phyloP scores from a whole-genome alignment of 2,113 vertebrate species.

The Tragelaphus strepsiceros region DNA sequence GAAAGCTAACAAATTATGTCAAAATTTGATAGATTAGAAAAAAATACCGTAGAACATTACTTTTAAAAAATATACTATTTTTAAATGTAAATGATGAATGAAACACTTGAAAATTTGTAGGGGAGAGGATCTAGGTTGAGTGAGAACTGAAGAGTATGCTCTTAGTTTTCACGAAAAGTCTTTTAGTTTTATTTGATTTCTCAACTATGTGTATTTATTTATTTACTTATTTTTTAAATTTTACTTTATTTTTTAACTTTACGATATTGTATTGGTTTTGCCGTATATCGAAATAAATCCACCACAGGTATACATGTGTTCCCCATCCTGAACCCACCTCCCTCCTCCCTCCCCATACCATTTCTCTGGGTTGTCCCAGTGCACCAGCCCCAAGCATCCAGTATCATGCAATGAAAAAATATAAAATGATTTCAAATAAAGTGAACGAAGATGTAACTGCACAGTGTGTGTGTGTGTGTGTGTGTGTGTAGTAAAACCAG shows the following conservation, averaged over 20 bases:
- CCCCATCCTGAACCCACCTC: too few relatives aligned
- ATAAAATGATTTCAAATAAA: background rate
- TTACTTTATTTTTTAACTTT: too few relatives aligned
- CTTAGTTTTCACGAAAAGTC: background rate
- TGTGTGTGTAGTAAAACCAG: background rate
- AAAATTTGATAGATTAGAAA: background rate
- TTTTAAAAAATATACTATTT: background rate
- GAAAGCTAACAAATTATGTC: background rate
- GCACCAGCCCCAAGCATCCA: too few relatives aligned
- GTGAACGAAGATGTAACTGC: background rate
- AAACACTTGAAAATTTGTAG: background rate
- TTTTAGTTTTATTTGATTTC: background rate
- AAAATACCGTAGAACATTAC: background rate
- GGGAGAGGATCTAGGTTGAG: background rate
- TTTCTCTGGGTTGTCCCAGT: too few relatives aligned
- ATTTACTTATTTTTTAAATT: too few relatives aligned
- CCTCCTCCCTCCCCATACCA: too few relatives aligned
- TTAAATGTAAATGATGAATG: background rate
- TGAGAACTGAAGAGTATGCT: background rate
- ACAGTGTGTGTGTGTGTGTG: background rate
- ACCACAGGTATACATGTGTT: too few relatives aligned
- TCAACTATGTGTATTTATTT: background rate
- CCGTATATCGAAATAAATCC: too few relatives aligned
- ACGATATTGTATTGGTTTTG: too few relatives aligned
- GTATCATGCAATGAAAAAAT: background rate